Base-by-base conservation (phyloP, 2,113 vertebrate species). In the Pseudois nayaur region DNA sequence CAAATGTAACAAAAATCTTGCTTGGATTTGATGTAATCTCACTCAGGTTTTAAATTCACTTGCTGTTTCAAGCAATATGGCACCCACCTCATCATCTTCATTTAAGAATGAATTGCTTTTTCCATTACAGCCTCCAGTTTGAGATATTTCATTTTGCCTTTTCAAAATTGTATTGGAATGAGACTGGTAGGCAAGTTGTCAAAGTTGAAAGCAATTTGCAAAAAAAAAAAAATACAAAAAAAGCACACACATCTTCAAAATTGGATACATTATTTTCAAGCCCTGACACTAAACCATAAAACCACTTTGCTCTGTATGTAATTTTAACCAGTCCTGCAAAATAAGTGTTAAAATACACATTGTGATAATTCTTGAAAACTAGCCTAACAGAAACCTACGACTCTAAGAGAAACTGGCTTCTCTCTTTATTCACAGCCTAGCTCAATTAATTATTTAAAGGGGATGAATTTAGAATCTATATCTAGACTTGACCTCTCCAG, bases 21-120 rank as follows among this genome's bases (percentile, higher is more conserved):
- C 52, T 59, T 91, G 97, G 93, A 97, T 97, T 84, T 93, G 81
- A 96, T 91, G 83, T 91, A 96, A 81, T 92, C 94, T 95, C 71
- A 86, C 94, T 89, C 62, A 97, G 88, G 76, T 96, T 97, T 98
- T 95, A 97, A 97, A 98, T 93, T 94, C 71, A 86, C 81, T 90
- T 93, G 88, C 92, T 33, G 83, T 97, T 97, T 97, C 95, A 93
- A 87, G 83, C 83, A 94, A 84, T 93, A 87, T 59, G 89, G 95
- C 67, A 89, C 81, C 91, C 96, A 86, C 85, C 96, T 97, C 96
- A 97, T 98, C 97, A 97, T 97, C 97, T 93, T 97, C 98, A 97
- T 97, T 98, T 97, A 97, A 95, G 95, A 95, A 93, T 52, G 93
- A 97, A 98, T 95, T 98, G 91, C 94, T 93, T 97, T 98, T 98